phyloP scores from a whole-genome alignment of 2,113 vertebrate species.

The Cettia cetti region DNA sequence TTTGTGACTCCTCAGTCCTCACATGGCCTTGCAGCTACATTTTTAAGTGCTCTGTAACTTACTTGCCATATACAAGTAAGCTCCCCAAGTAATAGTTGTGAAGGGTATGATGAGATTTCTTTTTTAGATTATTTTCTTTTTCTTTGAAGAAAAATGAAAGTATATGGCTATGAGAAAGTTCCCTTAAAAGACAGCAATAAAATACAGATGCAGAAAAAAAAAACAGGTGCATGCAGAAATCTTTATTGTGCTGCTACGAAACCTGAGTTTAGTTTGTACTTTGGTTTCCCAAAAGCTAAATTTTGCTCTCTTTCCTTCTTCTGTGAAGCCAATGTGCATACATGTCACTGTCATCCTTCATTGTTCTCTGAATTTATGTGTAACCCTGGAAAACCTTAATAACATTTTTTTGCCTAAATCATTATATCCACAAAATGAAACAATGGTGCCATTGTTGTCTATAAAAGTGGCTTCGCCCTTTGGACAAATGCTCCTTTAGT shows the following conservation, averaged over 20 bases:
- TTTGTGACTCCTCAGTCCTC: background rate
- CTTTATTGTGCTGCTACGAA: background rate
- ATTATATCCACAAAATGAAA: background rate
- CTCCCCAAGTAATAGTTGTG: background rate
- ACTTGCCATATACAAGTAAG: background rate
- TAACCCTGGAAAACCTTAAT: background rate
- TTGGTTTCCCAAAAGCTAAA: background rate
- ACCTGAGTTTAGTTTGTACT: background rate
- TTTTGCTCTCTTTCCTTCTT: background rate
- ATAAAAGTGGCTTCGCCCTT: background rate
- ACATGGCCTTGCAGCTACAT: background rate
- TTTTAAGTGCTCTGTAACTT: background rate
- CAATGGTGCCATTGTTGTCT: fast-evolving
- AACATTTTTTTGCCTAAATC: background rate
- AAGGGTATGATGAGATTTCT: background rate
- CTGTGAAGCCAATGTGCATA: background rate
- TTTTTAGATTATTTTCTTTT: background rate
- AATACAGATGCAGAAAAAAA: background rate
- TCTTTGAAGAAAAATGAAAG: background rate
- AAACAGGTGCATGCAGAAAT: background rate
- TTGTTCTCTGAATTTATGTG: background rate
- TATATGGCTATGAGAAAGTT: background rate
- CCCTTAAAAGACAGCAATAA: background rate
- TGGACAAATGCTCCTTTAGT: fast-evolving
- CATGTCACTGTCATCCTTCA: background rate